Conservation (phyloP, 2,888 invertebrate species). For the Reticulitermes lucifugus region DNA sequence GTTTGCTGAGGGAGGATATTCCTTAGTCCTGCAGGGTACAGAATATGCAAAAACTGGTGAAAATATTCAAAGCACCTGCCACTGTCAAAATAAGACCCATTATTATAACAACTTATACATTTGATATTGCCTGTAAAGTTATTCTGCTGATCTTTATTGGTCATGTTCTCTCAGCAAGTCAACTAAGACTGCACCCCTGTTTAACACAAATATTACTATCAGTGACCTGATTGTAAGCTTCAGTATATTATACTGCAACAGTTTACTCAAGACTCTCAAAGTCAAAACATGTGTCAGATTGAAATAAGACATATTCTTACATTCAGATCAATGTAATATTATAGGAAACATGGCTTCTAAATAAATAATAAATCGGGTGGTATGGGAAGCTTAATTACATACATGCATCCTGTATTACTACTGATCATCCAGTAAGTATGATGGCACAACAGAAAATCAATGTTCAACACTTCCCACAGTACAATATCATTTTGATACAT, state of each 20-base stretch:
- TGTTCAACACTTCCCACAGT: neutral
- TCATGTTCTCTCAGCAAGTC: neutral
- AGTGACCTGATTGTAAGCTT: neutral
- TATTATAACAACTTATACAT: neutral
- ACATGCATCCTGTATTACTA: conserved; percentile 15
- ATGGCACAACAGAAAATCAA: conserved; percentile 13
- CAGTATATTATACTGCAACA: neutral
- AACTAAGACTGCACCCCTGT: conserved; percentile 22
- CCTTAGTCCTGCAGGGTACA: neutral
- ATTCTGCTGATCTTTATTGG: neutral
- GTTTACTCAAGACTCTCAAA: neutral
- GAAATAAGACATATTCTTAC: neutral
- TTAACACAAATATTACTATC: conserved; percentile 4
- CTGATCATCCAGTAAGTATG: neutral
- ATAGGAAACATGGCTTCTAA: conserved; percentile 20
- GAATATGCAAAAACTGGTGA: neutral
- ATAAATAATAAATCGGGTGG: conserved; percentile 16
- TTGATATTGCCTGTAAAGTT: neutral
- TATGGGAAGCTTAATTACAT: neutral
- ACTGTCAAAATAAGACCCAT: neutral
- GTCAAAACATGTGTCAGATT: neutral
- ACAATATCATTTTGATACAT: neutral
- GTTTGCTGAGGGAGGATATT: neutral
- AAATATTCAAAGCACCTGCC: neutral
- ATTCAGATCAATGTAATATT: neutral